phyloP scores from a whole-genome alignment of 2,888 invertebrate species.

The Melinopterus prodromus region DNA sequence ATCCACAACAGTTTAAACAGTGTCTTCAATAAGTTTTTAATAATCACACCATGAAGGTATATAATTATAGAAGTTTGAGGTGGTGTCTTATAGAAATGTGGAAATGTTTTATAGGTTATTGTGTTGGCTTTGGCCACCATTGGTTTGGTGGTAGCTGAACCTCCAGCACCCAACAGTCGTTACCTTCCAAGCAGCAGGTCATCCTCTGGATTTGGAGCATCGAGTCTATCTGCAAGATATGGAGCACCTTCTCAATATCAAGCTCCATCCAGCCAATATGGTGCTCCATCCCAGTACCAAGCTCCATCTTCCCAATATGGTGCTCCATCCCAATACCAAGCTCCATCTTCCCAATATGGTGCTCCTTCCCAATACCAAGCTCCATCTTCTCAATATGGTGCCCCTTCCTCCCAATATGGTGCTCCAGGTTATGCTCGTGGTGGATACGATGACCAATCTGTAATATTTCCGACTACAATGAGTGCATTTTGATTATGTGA shows the following conservation, averaged over 20 bases:
- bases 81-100: not conserved
- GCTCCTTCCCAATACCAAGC: slow-evolving; percentile 14
- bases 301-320: slow-evolving; percentile 17
- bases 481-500: not conserved
- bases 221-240: slow-evolving; percentile 10
- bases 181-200: slow-evolving; percentile 53
- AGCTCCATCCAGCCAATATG: slow-evolving; percentile 25
- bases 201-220: slow-evolving; percentile 47
- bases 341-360: slow-evolving; percentile 23
- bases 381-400: slow-evolving; percentile 11
- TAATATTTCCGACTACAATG: slow-evolving; percentile 8
- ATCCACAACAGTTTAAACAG: not conserved
- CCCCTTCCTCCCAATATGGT: slow-evolving; percentile 19
- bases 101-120: slow-evolving; percentile 46
- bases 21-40: not conserved
- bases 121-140: slow-evolving; percentile 47
- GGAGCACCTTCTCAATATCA: slow-evolving; percentile 9
- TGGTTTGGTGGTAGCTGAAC: slow-evolving; percentile 55
- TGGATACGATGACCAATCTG: slow-evolving; percentile 30
- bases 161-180: slow-evolving; percentile 55
- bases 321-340: slow-evolving; percentile 8
- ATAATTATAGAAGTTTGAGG: not conserved
- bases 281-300: slow-evolving; percentile 16
- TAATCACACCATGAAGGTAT: not conserved
- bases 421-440: slow-evolving; percentile 14